Conservation (phyloP, 1,140 invertebrate species). For the Magallana ariakensis region DNA sequence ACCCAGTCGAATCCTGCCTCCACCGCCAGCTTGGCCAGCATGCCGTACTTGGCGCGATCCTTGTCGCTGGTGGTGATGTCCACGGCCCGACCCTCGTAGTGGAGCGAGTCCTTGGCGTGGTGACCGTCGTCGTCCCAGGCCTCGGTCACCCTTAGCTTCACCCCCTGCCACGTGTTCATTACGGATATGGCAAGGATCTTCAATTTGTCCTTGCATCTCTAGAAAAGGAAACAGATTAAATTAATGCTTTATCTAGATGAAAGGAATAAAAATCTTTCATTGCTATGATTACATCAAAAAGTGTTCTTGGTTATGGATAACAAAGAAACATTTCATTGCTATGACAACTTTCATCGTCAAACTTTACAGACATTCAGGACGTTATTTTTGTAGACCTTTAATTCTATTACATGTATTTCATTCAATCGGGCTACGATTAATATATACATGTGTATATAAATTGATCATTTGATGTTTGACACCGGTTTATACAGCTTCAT, state of each 20-base stretch:
- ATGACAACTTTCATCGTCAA: no score
- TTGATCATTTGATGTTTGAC: neutral
- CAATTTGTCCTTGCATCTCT: constrained; percentile 97
- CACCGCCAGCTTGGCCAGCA: constrained; percentile 96
- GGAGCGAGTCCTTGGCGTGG: constrained; percentile 89
- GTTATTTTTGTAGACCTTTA: no score
- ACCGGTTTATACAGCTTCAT: neutral
- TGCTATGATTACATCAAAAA: no score
- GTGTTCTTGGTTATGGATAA: no score
- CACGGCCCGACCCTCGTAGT: constrained; percentile 97
- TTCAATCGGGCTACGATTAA: neutral
- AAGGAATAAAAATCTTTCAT: no score
- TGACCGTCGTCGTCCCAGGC: constrained; percentile 95
- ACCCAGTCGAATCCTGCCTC: constrained; percentile 99
- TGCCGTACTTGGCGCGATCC: constrained; percentile 94
- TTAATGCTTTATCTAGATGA: no score
- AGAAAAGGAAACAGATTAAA: constrained; percentile 75
- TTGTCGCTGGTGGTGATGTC: constrained; percentile 96
- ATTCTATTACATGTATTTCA: no score
- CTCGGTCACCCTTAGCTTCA: constrained; percentile 94
- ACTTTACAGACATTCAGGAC: no score
- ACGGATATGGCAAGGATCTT: constrained; percentile 96
- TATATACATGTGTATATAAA: neutral
- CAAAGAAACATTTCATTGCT: no score
- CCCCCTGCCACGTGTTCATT: constrained; percentile 98